Percentiles rank a stretch among this genome's conserved stretches.
Conservation (phyloP, 53 echinoderm and acorn worm species). For the Crossaster papposus region DNA sequence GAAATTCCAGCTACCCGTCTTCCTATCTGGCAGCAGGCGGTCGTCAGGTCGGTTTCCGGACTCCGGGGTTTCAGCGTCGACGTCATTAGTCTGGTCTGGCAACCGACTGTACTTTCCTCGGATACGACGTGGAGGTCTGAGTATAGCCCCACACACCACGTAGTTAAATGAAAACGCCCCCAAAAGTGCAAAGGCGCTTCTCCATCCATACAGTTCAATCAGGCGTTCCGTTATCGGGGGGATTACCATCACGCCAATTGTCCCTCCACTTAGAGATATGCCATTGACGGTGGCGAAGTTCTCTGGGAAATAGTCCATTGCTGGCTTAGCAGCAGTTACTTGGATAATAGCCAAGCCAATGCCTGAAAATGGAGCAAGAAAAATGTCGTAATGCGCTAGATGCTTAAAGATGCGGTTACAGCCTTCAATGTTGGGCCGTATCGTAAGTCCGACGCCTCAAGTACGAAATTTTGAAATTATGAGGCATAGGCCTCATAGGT, state of each 20-base stretch:
- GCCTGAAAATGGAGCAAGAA: background rate
- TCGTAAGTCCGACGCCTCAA: too few relatives aligned
- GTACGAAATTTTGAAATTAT: too few relatives aligned
- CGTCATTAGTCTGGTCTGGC: background rate
- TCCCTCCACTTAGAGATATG: background rate
- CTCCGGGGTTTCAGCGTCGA: background rate
- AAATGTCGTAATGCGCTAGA: too few relatives aligned
- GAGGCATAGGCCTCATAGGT: too few relatives aligned
- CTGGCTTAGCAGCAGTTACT: background rate
- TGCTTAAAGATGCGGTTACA: too few relatives aligned
- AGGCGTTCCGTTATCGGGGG: background rate
- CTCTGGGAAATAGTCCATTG: conserved; percentile 1
- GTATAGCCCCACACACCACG: background rate
- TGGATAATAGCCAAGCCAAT: background rate
- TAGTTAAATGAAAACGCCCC: background rate
- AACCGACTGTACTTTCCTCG: background rate
- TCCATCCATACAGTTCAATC: background rate
- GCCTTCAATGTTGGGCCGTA: too few relatives aligned
- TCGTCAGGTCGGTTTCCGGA: background rate
- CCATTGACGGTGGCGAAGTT: conserved; percentile 5
- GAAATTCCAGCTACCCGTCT: background rate
- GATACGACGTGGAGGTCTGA: background rate
- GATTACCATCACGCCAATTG: background rate
- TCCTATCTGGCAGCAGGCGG: background rate
- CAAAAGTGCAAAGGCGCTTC: background rate